Base-by-base conservation (phyloP, 2,113 vertebrate genomes). In the Peromyscus californicus region DNA sequence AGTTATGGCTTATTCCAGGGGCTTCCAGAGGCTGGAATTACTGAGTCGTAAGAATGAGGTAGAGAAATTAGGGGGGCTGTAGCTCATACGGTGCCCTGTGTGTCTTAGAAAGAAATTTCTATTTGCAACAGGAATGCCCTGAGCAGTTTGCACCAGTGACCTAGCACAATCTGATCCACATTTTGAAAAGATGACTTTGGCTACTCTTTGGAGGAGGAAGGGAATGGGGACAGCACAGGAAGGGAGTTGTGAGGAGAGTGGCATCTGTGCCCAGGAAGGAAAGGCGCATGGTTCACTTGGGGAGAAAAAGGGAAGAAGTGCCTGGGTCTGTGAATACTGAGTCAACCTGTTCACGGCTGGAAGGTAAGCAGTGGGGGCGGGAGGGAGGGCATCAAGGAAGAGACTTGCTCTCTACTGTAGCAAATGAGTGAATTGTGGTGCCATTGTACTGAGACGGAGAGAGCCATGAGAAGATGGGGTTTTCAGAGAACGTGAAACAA, bases 401-500 rank as follows among this genome's bases (percentile, higher is more conserved):
- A 4, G 17, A 57, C 0, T 17, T 8, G 16, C 45, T 80, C 63
- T 65, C 45, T 26, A 17, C 48, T 36, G 45, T 26, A 79, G 57
- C 86, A 95, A 90, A 54, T 51, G 21, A 4, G 70, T 84, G 42
- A 80, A 59, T 3, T 51, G 7, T 61, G 24, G 15, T 2, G 1
- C 7, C 42, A 51, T 72, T 70, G 51, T 91, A 76, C 80, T 36
- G 17, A 85, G 70, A 36, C 3, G 9, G 42, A 86, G 42, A 86
- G 84, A 84, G 85, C 1, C 42, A 76, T 91, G 29, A 39, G 13
- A 84, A 26, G 75, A 74, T 8, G n/a, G 19, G 19, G 7, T 85
- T 87, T 94, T 94, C 65, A 86, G 70, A 19, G 59, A 61, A 89
- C 59, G 42, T 36, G 42, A 94, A 94, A 84, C 9, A 93, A 39